phyloP scores from a whole-genome alignment of 1,140 invertebrate genomes.

The Conus betulinus region DNA sequence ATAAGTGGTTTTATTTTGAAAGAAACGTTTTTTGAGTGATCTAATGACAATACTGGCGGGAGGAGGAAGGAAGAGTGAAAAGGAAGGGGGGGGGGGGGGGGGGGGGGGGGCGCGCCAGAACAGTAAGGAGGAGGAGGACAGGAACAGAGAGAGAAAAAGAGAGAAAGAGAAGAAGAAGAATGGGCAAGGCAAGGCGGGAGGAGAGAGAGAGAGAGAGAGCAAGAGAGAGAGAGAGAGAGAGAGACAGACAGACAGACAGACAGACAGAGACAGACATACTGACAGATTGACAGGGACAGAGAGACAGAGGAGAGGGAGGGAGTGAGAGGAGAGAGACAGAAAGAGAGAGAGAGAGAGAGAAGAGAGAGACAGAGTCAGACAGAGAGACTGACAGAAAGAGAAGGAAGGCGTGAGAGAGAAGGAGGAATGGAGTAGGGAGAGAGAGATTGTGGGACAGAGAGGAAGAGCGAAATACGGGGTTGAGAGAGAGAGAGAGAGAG shows the following conservation, averaged over 20 bases:
- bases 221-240: no score
- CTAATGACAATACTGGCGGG: no score
- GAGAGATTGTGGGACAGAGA: not conserved
- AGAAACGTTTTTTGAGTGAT: no score
- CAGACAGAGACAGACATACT: not conserved
- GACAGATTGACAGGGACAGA: not conserved
- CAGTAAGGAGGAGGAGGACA: not conserved
- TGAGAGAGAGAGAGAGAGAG: not conserved
- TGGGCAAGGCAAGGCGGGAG: no score
- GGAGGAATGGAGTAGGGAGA: not conserved
- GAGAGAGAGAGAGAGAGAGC: no score
- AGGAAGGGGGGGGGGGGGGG: not conserved
- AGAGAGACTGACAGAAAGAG: not conserved
- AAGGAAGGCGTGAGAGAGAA: not conserved
- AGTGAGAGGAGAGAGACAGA: not conserved
- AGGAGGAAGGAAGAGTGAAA: not conserved
- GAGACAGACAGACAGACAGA: not conserved
- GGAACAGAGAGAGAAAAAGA: no score
- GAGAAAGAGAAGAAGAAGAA: no score
- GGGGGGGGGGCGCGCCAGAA: not conserved
- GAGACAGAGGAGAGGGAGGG: not conserved
- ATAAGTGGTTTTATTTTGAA: no score
- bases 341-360: not conserved
- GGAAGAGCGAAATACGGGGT: not conserved
- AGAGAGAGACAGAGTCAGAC: not conserved